A percentile compares a stretch with the other conserved stretches of the same genome.
These are phyloP conservation scores for Ornithoptera priamus DNA, from an alignment of 2,888 invertebrate species.

Conservation along the genomic window DNA sequence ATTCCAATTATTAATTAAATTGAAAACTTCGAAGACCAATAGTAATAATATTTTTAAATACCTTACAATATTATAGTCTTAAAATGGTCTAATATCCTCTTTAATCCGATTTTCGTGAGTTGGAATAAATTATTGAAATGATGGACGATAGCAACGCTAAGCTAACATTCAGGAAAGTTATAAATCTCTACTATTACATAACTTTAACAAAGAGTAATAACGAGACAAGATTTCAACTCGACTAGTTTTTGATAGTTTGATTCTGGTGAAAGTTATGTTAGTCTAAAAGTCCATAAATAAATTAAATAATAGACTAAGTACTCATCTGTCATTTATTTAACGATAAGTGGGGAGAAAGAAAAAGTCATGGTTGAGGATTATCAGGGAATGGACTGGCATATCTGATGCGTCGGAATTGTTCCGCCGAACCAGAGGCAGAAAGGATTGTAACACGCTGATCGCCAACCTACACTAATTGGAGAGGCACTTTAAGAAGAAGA, in stretches of 20 bases:
- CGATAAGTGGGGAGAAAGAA: no score
- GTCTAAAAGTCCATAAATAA: not conserved
- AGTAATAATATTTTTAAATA: no score
- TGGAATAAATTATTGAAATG: slow-evolving; percentile 21
- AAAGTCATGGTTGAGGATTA: no score
- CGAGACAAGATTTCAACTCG: not conserved
- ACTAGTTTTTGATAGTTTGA: not conserved
- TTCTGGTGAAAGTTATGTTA: not conserved
- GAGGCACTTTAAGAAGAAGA: no score
- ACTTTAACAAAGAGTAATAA: slow-evolving; percentile 2
- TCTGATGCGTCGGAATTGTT: no score
- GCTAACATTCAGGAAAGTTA: slow-evolving; percentile 13
- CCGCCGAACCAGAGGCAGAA: no score
- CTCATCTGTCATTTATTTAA: not conserved
- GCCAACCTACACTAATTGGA: no score
- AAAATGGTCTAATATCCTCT: not conserved
- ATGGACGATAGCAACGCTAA: not conserved
- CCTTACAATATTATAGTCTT: not conserved
- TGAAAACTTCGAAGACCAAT: no score
- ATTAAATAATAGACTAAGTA: not conserved
- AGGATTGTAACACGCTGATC: no score
- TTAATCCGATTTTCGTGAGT: slow-evolving; percentile 20
- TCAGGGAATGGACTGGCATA: no score
- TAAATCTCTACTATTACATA: not conserved
- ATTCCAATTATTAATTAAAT: no score